A percentile compares a stretch with the other conserved stretches of the same genome.
Evolutionary conservation across 2,888 invertebrate genomes (phyloP).

Genomic region (Ophonus ardosiacus): DNA sequence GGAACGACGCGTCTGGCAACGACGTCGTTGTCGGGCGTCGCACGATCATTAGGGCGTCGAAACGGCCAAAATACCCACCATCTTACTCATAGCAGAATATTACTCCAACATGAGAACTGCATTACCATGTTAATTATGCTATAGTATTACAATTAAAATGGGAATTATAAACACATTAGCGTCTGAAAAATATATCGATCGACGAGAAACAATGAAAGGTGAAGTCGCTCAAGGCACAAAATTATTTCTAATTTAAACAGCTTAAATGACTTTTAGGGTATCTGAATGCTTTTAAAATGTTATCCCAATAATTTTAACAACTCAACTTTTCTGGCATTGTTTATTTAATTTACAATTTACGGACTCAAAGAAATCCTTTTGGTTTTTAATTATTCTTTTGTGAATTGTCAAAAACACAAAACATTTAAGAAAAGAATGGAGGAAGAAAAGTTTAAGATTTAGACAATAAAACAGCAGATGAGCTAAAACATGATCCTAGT

Average conservation of each 20-base stretch:
- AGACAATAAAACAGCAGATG: too few species aligned
- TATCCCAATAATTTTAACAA: not conserved
- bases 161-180: conserved; percentile 49
- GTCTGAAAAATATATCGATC: conserved; percentile 38
- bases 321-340: not conserved
- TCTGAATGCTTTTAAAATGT: not conserved
- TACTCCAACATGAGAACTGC: conserved; percentile 46
- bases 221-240: not conserved
- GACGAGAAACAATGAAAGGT: not conserved
- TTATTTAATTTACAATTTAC: not conserved
- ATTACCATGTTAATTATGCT: conserved; percentile 52
- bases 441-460: not conserved
- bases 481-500: too few species aligned
- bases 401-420: not conserved
- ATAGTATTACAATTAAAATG: conserved; percentile 38
- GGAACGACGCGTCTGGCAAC: conserved; percentile 51
- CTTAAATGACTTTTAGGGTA: too few species aligned
- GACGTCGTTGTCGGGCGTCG: conserved; percentile 22
- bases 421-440: not conserved
- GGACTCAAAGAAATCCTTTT: not conserved
- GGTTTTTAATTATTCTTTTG: not conserved
- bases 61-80: conserved; percentile 48
- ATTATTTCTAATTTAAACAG: not conserved
- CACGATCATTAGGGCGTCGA: conserved; percentile 48
- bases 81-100: conserved; percentile 31